These are phyloP conservation scores for Solea senegalensis DNA, from an alignment of 2,113 vertebrate genomes.

Conservation along the genomic window DNA sequence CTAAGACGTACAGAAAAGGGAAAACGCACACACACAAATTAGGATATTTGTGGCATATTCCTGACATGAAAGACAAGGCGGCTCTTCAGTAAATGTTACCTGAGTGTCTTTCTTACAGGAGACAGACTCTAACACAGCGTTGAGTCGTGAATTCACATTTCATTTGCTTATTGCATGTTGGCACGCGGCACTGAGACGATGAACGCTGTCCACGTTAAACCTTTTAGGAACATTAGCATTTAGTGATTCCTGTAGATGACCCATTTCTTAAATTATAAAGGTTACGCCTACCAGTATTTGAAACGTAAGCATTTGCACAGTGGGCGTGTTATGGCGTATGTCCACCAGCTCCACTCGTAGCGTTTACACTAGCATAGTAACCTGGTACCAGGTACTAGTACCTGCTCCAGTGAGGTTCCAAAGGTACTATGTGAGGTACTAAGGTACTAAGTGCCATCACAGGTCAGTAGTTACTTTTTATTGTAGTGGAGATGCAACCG, in stretches of 20 bases:
- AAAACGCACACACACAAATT: not conserved
- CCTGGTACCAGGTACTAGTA: no score
- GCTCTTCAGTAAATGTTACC: not conserved
- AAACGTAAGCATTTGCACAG: no score
- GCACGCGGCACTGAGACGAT: not conserved
- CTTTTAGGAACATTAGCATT: not conserved
- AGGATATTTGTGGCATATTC: not conserved
- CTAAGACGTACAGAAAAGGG: constrained; percentile 3
- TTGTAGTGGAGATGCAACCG: no score
- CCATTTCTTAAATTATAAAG: not conserved
- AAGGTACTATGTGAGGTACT: no score
- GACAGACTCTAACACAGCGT: constrained; percentile 1
- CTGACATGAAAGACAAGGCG: not conserved
- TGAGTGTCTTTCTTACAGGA: not conserved
- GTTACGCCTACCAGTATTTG: no score
- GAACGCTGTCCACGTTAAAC: not conserved
- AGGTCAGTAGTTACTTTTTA: no score
- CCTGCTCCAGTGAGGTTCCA: no score
- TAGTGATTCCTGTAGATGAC: no score
- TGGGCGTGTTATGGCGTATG: no score
- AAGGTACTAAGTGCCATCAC: no score
- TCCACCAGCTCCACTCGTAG: no score
- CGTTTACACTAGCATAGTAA: no score
- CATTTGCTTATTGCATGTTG: constrained; percentile 6
- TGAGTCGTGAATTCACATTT: constrained; percentile 37